Percentiles rank a stretch among this genome's conserved stretches.
These are phyloP conservation scores for Sinelater perroti DNA, from an alignment of 2,888 invertebrate genomes.

Conservation along the genomic window DNA sequence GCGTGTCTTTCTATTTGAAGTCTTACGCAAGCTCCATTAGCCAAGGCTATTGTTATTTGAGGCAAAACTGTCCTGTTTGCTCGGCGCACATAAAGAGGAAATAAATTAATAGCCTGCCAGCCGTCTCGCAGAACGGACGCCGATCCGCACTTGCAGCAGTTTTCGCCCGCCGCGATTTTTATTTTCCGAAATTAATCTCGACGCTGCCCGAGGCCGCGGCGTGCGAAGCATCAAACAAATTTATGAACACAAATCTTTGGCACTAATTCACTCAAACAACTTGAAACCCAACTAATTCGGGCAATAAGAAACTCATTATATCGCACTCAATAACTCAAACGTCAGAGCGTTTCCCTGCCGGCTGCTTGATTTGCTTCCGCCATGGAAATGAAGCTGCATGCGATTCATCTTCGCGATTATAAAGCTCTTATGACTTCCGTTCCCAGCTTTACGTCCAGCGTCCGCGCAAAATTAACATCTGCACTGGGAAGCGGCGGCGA, in stretches of 20 bases:
- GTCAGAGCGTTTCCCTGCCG: slow-evolving; percentile 15
- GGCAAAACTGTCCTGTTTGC: slow-evolving; percentile 20
- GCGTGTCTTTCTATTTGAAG: slow-evolving; percentile 32
- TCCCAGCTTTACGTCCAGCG: neutral
- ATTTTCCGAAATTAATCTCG: too few relatives aligned
- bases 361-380: neutral
- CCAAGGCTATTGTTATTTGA: slow-evolving; percentile 25
- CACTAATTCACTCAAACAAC: slow-evolving; percentile 12
- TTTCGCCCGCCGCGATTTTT: too few relatives aligned
- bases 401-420: slow-evolving; percentile 9
- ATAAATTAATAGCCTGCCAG: slow-evolving; percentile 1
- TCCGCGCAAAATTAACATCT: too few relatives aligned
- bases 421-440: neutral
- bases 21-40: slow-evolving; percentile 30
- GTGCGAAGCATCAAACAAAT: slow-evolving; percentile 8
- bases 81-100: slow-evolving; percentile 9
- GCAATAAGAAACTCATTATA: slow-evolving; percentile 22
- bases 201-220: too few relatives aligned
- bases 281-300: slow-evolving; percentile 15
- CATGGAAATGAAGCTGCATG: slow-evolving; percentile 11
- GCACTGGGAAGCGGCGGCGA: too few relatives aligned
- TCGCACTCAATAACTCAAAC: slow-evolving; percentile 22
- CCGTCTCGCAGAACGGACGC: too few relatives aligned
- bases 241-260: slow-evolving; percentile 7
- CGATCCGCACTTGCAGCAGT: too few relatives aligned